phyloP scores from a whole-genome alignment of 2,888 invertebrate species.

The Tachina grossa region DNA sequence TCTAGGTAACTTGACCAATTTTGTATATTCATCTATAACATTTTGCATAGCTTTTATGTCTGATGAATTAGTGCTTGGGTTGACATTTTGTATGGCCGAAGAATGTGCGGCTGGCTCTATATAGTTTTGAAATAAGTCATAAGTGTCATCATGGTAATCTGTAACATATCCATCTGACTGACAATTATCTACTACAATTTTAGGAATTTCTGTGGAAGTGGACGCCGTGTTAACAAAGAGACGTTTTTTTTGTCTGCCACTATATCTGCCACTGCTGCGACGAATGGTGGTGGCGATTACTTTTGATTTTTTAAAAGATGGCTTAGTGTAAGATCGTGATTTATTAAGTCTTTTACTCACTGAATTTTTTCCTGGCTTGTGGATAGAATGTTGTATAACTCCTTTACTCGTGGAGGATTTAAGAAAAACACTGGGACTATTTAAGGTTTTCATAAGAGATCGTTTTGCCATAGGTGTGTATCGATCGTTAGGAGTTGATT shows the following conservation, averaged over 20 bases:
- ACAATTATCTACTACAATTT: slow-evolving; percentile 58
- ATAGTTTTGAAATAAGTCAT: slow-evolving; percentile 75
- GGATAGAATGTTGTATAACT: not conserved
- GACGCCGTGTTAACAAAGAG: slow-evolving; percentile 68
- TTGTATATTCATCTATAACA: slow-evolving; percentile 65
- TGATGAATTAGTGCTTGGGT: slow-evolving; percentile 10
- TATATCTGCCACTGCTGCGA: slow-evolving; percentile 76
- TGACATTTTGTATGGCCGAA: slow-evolving; percentile 70
- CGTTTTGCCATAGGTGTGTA: slow-evolving; percentile 77
- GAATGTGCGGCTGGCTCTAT: slow-evolving; percentile 75
- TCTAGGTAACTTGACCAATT: slow-evolving; percentile 68
- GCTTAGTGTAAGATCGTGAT: slow-evolving; percentile 72
- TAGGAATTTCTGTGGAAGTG: slow-evolving; percentile 45
- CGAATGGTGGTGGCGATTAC: slow-evolving; percentile 77
- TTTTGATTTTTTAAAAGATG: slow-evolving; percentile 69
- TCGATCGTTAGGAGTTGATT: slow-evolving; percentile 71
- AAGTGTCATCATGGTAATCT: slow-evolving; percentile 72
- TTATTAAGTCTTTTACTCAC: slow-evolving; percentile 46
- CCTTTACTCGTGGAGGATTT: slow-evolving; percentile 62
- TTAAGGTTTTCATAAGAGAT: slow-evolving; percentile 76
- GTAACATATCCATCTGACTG: slow-evolving; percentile 53
- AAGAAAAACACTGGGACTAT: slow-evolving; percentile 74
- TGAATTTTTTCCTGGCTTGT: not conserved
- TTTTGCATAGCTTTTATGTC: slow-evolving; percentile 63
- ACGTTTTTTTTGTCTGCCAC: slow-evolving; percentile 74